These are phyloP conservation scores for Leptura quadrifasciata DNA, from an alignment of 2,888 invertebrate species.

Conservation along the genomic window DNA sequence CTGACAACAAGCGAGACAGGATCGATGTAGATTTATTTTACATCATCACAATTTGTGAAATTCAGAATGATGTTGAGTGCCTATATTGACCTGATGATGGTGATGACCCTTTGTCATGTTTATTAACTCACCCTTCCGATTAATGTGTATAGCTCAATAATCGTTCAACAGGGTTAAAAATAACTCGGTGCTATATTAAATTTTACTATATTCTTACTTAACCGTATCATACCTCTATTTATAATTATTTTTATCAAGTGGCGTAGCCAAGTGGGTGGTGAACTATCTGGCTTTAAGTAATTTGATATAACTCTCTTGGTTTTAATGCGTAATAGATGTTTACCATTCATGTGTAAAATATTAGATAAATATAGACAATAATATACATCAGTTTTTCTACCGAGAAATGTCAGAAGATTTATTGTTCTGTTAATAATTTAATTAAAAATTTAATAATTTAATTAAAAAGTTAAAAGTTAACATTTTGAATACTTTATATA, in stretches of 20 bases:
- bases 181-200: slow-evolving; percentile 49
- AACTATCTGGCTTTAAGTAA: not conserved
- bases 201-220: slow-evolving; percentile 27
- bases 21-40: slow-evolving; percentile 44
- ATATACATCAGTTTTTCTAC: too few relatives aligned
- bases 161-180: slow-evolving; percentile 59
- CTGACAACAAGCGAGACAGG: slow-evolving; percentile 17
- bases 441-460: too few relatives aligned
- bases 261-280: not conserved
- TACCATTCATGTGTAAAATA: not conserved
- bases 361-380: not conserved
- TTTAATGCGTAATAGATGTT: not conserved
- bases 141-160: slow-evolving; percentile 61
- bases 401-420: too few relatives aligned
- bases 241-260: slow-evolving; percentile 23
- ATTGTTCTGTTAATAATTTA: too few relatives aligned
- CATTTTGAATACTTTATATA: too few relatives aligned
- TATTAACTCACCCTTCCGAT: slow-evolving; percentile 62
- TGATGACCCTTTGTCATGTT: slow-evolving; percentile 70
- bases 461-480: too few relatives aligned
- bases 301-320: not conserved
- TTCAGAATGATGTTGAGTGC: slow-evolving; percentile 54
- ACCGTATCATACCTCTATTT: slow-evolving; percentile 10
- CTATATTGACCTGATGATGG: slow-evolving; percentile 64
- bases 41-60: slow-evolving; percentile 48